These are phyloP conservation scores for Trachelus stipa DNA, from an alignment of 2,888 invertebrate species.

Conservation along the genomic window DNA sequence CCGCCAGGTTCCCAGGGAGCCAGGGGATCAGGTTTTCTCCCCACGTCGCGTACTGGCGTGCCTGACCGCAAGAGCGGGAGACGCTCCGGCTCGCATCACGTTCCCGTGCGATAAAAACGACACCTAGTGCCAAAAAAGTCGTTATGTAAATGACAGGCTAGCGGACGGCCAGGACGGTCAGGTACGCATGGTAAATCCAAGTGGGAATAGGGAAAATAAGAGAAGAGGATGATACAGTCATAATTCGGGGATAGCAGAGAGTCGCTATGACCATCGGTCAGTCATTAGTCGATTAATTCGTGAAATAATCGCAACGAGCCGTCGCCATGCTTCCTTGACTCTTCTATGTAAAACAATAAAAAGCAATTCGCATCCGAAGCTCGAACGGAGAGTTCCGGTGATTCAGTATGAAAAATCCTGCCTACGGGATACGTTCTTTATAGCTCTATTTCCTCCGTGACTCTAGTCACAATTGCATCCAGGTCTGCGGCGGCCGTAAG, in stretches of 20 bases:
- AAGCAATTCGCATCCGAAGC: not conserved
- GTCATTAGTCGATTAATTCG: not conserved
- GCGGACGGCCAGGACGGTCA: slow-evolving; percentile 37
- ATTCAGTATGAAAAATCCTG: not conserved
- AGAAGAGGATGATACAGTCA: not conserved
- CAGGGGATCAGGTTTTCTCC: slow-evolving; percentile 48
- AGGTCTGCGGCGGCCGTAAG: slow-evolving; percentile 49
- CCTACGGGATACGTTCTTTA: not conserved
- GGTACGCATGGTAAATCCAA: slow-evolving; percentile 38
- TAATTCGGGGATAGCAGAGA: not conserved
- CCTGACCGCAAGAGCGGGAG: slow-evolving; percentile 24
- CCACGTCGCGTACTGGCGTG: slow-evolving; percentile 39
- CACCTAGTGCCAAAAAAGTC: slow-evolving; percentile 54
- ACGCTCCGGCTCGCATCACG: slow-evolving; percentile 30
- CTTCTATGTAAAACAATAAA: not conserved
- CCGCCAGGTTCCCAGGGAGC: slow-evolving; percentile 40
- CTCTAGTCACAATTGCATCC: slow-evolving; percentile 5
- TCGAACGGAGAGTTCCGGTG: not conserved
- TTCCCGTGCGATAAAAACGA: slow-evolving; percentile 48
- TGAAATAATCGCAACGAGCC: not conserved
- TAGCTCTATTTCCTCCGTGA: not conserved
- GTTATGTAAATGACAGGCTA: slow-evolving; percentile 58
- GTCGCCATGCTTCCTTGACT: not conserved
- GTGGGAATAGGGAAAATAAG: slow-evolving; percentile 37
- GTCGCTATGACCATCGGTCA: not conserved